Conservation (phyloP, 37 sponge, comb jelly and placozoan species). For the Cladorhizidae sp. region DNA sequence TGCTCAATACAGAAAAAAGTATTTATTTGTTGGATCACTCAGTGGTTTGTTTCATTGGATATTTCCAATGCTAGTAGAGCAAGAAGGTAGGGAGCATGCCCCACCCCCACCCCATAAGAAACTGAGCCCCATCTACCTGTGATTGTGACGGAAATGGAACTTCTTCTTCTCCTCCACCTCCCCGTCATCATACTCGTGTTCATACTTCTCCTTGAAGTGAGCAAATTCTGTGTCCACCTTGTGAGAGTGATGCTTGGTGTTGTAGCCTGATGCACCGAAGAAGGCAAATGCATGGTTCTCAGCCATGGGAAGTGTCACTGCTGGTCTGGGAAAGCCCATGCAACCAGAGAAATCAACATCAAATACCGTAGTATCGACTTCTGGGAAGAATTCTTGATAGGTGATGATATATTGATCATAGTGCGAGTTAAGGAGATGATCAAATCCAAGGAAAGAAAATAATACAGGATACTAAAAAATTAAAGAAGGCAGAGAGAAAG, state of each 20-base stretch:
- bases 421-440: conserved; percentile 87
- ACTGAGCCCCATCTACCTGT: too few relatives aligned
- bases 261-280: conserved; percentile 47
- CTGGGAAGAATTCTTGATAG: conserved; percentile 35
- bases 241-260: conserved; percentile 15
- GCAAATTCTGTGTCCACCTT: conserved; percentile 63
- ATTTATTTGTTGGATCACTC: too few relatives aligned
- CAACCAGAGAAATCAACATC: conserved; percentile 19
- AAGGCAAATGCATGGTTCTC: conserved; percentile 70
- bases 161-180: conserved; percentile 56
- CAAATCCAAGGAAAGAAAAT: conserved; percentile 80
- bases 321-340: conserved; percentile 85
- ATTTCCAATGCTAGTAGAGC: too few relatives aligned
- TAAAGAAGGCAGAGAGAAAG: too few relatives aligned
- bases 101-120: too few relatives aligned
- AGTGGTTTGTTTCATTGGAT: too few relatives aligned
- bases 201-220: conserved; percentile 68
- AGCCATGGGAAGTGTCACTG: conserved; percentile 41
- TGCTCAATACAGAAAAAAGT: too few relatives aligned
- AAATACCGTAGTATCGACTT: conserved; percentile 39
- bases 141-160: conserved; percentile 73
- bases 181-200: conserved; percentile 38
- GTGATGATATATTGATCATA: conserved; percentile 83
- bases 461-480: conserved; percentile 37
- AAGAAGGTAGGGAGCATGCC: too few relatives aligned